Evolutionary conservation across 2,888 invertebrate species (phyloP).

Genomic region (Hydrotaea diabolus): DNA sequence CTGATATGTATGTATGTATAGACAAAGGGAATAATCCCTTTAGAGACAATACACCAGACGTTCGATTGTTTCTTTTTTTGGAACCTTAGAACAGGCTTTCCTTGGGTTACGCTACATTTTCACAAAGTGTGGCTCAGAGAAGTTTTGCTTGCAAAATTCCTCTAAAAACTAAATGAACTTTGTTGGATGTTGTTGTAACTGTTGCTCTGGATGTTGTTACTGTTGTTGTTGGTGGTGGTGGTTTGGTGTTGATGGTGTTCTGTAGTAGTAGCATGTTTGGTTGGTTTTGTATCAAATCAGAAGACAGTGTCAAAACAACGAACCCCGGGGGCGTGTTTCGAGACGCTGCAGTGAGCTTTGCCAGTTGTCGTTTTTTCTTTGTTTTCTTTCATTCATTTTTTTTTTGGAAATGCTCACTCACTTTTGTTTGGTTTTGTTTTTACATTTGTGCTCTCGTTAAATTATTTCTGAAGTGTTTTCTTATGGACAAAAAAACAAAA

Average conservation of each 20-base stretch:
- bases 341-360: constrained; percentile 71
- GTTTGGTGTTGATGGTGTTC: constrained; percentile 67
- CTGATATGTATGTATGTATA: background rate
- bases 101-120: background rate
- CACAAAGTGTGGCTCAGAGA: background rate
- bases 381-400: constrained; percentile 1
- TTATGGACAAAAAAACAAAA: background rate
- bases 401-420: constrained; percentile 53
- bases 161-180: no score
- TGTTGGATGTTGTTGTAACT: constrained; percentile 30
- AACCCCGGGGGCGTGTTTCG: constrained; percentile 76
- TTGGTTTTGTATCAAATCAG: constrained; percentile 80
- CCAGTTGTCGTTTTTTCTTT: constrained; percentile 8
- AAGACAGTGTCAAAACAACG: constrained; percentile 82
- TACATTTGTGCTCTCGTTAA: constrained; percentile 47
- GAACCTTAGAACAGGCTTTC: no score
- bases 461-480: constrained; percentile 58
- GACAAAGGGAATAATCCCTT: background rate
- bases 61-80: background rate
- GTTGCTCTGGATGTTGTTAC: constrained; percentile 46
- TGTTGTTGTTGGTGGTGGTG: constrained; percentile 55
- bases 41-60: constrained; percentile 24
- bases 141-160: background rate
- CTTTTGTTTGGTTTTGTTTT: background rate
- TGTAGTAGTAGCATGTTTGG: constrained; percentile 61